Evolutionary conservation across 2,113 vertebrate species (phyloP).

Genomic region (Syngnathoides biaculeatus): DNA sequence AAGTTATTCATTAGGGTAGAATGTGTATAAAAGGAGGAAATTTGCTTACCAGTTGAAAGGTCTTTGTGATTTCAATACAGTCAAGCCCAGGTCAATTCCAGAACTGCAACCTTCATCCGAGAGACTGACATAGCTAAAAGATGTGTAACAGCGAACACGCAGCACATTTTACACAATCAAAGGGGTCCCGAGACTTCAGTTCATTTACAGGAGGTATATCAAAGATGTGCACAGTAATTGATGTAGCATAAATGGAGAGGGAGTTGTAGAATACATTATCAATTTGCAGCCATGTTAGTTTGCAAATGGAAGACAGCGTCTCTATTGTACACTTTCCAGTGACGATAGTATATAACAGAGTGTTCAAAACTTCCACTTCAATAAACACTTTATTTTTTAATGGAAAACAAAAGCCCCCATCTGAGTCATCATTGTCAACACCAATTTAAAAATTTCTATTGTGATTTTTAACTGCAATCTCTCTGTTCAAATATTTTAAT

Average conservation of each 20-base stretch:
- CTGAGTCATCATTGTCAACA: too few relatives aligned
- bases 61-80: neutral
- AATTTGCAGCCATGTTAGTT: constrained; percentile 45
- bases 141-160: constrained; percentile 60
- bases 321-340: constrained; percentile 11
- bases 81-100: constrained; percentile 39
- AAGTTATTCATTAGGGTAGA: too few relatives aligned
- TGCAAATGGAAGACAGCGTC: constrained; percentile 36
- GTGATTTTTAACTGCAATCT: neutral
- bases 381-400: too few relatives aligned
- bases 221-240: constrained; percentile 59
- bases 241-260: constrained; percentile 59
- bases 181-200: constrained; percentile 54
- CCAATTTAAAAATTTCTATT: too few relatives aligned
- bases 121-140: constrained; percentile 47
- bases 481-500: neutral
- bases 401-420: constrained; percentile 4
- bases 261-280: constrained; percentile 57
- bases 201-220: constrained; percentile 63
- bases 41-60: neutral
- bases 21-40: neutral
- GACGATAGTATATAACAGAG: too few relatives aligned
- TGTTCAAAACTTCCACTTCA: too few relatives aligned
- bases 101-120: constrained; percentile 31
- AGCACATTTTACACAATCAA: constrained; percentile 65